Percentiles rank a stretch among this genome's conserved stretches.
These are phyloP conservation scores for Pogona vitticeps DNA, from an alignment of 2,113 vertebrate genomes.

Conservation along the genomic window DNA sequence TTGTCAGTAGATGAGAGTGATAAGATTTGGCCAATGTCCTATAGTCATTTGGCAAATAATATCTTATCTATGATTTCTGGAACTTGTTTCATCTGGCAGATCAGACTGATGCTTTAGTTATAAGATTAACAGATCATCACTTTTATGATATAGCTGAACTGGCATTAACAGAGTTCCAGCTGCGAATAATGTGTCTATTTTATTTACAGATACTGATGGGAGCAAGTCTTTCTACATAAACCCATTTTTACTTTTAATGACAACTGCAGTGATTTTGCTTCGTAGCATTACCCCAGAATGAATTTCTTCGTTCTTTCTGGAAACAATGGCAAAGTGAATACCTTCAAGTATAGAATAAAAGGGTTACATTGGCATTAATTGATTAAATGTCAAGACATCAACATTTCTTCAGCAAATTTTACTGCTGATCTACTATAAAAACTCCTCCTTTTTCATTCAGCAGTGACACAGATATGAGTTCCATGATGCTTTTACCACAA, in stretches of 20 bases:
- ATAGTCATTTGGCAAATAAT: neutral
- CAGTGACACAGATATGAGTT: neutral
- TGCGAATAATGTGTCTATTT: constrained; percentile 43
- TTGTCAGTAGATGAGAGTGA: too few species aligned
- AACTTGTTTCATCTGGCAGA: neutral
- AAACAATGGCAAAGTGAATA: neutral
- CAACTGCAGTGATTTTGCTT: constrained; percentile 53
- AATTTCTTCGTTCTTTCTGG: too few species aligned
- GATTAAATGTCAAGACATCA: neutral
- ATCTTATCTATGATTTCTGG: neutral
- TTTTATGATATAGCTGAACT: neutral
- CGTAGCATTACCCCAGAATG: constrained; percentile 28
- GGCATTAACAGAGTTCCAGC: neutral
- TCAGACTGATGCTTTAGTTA: too few species aligned
- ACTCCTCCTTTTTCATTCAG: neutral
- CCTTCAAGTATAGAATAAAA: neutral
- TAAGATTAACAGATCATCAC: too few species aligned
- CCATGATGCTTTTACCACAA: neutral
- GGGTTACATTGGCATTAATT: neutral
- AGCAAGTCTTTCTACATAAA: constrained; percentile 52
- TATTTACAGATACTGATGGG: constrained; percentile 56
- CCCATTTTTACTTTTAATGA: constrained; percentile 42
- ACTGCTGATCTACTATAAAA: too few species aligned
- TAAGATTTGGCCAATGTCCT: too few species aligned
- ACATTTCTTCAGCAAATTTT: neutral